Evolutionary conservation across 2,888 invertebrate species (phyloP), one percentile per base, ranked within the genome.

Genomic region (Nomada lathburiana): DNA sequence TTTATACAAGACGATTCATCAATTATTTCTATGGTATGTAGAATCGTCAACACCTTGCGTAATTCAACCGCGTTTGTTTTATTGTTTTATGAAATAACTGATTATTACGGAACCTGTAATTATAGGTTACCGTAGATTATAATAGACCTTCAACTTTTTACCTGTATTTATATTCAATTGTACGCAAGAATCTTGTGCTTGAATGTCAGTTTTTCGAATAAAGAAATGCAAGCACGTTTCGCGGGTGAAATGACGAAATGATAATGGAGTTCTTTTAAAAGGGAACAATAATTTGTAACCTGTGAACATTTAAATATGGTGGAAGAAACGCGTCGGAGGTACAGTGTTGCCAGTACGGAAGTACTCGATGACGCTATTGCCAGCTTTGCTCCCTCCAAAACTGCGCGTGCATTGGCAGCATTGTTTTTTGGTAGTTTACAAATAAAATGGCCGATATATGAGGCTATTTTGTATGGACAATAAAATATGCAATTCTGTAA

Each of bases 371-470:
- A 88, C 89, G 90, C 86, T 88, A 86, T 85, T 82, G 86, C 83
- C 79, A 76, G 76, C 67, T 82, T 86, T 84, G 90, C 92, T 92
- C 92, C 92, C 91, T 92, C 92, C 92, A 92, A 93, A 92, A 93
- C 87, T 85, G 88, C 88, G 89, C 88, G 87, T 86, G 84, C 80
- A 91, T 93, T 93, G 93, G 93, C 90, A 92, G 87, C 91, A 90
- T 91, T 92, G 92, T 88, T 90, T 91, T 92, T 92, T 92, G 91
- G 93, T 93, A 93, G 93, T 93, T 94, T 93, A 93, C 93, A 93
- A 93, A 93, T 93, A 94, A 94, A 93, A 94, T 94, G 93, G 93
- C 93, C 93, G 93, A 92, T 92, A 93, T 92, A 91, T 91, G 92
- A 92, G 92, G 92, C 91, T 93, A 93, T 92, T 93, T 93, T 93